phyloP scores from a whole-genome alignment of 2,113 vertebrate species.

The Oenanthe oenanthe region DNA sequence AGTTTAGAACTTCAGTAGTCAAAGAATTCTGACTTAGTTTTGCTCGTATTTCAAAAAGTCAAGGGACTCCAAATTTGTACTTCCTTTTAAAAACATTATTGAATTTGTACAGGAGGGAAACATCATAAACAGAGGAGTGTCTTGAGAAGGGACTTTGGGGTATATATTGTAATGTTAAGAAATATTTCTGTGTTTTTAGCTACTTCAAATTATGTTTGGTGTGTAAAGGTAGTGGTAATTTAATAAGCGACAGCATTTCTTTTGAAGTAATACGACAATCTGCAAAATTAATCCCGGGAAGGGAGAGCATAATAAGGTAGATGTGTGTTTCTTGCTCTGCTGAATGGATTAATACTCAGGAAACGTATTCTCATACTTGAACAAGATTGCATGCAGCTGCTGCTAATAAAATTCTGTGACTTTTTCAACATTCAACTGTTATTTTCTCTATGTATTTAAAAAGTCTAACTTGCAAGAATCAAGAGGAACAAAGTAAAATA shows the following conservation, averaged over 20 bases:
- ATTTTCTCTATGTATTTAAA: slow-evolving; percentile 33
- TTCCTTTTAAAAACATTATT: slow-evolving; percentile 17
- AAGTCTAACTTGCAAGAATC: not conserved
- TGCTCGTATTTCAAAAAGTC: not conserved
- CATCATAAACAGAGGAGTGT: not conserved
- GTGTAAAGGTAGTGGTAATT: not conserved
- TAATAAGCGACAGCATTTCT: slow-evolving; percentile 23
- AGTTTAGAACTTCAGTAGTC: not conserved
- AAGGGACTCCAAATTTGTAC: not conserved
- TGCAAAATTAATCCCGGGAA: slow-evolving; percentile 48
- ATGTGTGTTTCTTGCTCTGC: slow-evolving; percentile 21
- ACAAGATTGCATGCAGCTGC: slow-evolving; percentile 29
- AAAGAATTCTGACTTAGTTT: not conserved
- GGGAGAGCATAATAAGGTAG: slow-evolving; percentile 19
- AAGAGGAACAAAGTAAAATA: not conserved
- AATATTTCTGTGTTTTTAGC: not conserved
- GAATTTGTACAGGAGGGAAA: not conserved
- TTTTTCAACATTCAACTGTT: slow-evolving; percentile 20
- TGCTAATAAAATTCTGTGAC: slow-evolving; percentile 56
- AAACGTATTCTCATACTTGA: slow-evolving; percentile 28
- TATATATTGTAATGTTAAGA: slow-evolving; percentile 47
- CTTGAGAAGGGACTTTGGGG: not conserved
- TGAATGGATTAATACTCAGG: slow-evolving; percentile 16
- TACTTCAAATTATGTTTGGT: slow-evolving; percentile 2
- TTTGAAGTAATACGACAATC: slow-evolving; percentile 29